Evolutionary conservation across 2,797 vertebrate genomes (phyloP), one percentile per base, ranked within the genome.

Genomic region (Takifugu ocellatus): DNA sequence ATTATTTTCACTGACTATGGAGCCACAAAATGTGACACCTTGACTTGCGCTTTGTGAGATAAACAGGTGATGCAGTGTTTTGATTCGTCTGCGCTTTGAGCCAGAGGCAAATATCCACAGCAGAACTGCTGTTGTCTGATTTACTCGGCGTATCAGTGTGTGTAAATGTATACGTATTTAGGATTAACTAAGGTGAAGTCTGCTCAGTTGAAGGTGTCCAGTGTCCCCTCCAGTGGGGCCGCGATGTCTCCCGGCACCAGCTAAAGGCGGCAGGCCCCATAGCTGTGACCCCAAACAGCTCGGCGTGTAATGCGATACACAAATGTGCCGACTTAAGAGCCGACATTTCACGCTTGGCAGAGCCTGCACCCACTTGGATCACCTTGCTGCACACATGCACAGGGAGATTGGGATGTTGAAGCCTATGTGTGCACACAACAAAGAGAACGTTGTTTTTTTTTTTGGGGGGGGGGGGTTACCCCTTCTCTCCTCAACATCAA

Each of bases 401-500:
- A 49, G 51, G 51, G 59, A 65, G 16, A 51, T 39, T 51, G 48
- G 59, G 63, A 67, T 27, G 63, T 12, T 36, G 53, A 65, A 56
- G 66, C 29, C 61, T 66, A 5, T 58, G 59, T 68, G 29, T 44
- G 64, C 56, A 59, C 50, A 31, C 36, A 58, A 87, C 83, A 79
- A 87, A 51, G 72, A 72, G 66, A 74, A 78, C 82, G 81, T 85
- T 86, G 80, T 83, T 86, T 71, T 85, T 85, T 70, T 68, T 56
- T n/a, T n/a, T n/a, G n/a, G n/a, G 21, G 21, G 21, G 21, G 21
- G 21, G 21, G 21, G 21, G 21, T 59, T 36, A 25, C 51, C 63
- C 68, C 80, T 82, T 83, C 81, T 79, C 83, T 67, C 77, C 86
- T 75, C 59, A 48, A 90, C 89, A 89, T 87, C 80, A 90, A 91